Base-by-base conservation (phyloP, 1,140 invertebrate species). In the Heterodera schachtii region DNA sequence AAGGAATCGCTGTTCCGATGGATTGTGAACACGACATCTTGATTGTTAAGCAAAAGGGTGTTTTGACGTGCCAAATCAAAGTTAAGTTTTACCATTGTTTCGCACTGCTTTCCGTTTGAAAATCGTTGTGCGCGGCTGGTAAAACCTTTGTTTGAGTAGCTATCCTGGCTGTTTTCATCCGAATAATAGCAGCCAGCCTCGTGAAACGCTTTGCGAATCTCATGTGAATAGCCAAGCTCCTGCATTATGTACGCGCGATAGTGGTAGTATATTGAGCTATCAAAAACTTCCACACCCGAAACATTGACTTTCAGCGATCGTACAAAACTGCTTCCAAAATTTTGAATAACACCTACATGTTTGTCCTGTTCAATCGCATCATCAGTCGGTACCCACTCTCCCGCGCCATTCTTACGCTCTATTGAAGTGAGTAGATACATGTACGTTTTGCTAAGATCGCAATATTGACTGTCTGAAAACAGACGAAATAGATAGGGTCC, bases 11-110 rank as follows among this genome's bases (percentile, higher is more conserved):
- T 31, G 43, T 52, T 52, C 19, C 73, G 47, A 13, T 73, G 80
- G 57, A 82, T 77, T 11, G 82, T 84, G 41, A 82, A 84, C 4
- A 82, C 44, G 3, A 82, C 41, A 21, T 80, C 46, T 8, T 46
- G 19, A 52, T 82, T 82, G 75, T 82, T 82, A 7, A 82, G 16
- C n/a, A 82, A 47, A 4, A 79, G 21, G 7, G 3, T 3, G 31
- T 21, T 31, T 66, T 82, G 81, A 43, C 81, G 84, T 8, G 81
- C 81, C 3, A 82, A 19, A 81, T 82, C 81, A 80, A 82, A 82
- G 52, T 82, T 71, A 7, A 71, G 44, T 31, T 71, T 71, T 31
- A 71, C 69, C 69, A 71, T 43, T 31, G 69, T 71, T 71, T 71
- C 69, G 31, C 31, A 41, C 3, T 43, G 31, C 44, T 31, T 71